Evolutionary conservation across 1,140 invertebrate species (phyloP).

Genomic region (Epicauta chinensis): DNA sequence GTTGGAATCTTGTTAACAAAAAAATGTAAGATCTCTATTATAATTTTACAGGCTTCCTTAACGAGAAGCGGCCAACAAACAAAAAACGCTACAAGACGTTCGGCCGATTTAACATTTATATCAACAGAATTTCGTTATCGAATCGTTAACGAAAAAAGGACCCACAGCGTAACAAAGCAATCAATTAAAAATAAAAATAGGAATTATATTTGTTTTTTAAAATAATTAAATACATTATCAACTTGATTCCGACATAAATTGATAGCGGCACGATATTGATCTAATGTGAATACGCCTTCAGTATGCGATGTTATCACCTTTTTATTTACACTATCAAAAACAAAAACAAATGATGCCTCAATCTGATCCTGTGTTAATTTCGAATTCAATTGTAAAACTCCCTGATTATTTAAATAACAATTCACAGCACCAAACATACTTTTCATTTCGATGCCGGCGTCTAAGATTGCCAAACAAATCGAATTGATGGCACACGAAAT

Average conservation of each 20-base stretch:
- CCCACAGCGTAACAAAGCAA: slow-evolving; percentile 20
- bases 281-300: slow-evolving; percentile 57
- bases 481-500: slow-evolving; percentile 77
- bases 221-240: slow-evolving; percentile 63
- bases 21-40: slow-evolving; percentile 33
- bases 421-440: slow-evolving; percentile 70
- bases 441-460: slow-evolving; percentile 73
- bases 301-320: slow-evolving; percentile 59
- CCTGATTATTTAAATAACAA: slow-evolving; percentile 60
- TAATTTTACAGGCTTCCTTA: slow-evolving; percentile 33
- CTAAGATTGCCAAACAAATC: slow-evolving; percentile 70
- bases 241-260: slow-evolving; percentile 57
- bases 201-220: slow-evolving; percentile 44
- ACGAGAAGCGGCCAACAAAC: slow-evolving; percentile 26
- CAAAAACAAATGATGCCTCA: slow-evolving; percentile 58
- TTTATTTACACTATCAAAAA: slow-evolving; percentile 62
- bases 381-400: slow-evolving; percentile 59
- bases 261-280: slow-evolving; percentile 57
- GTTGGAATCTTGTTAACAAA: slow-evolving; percentile 18
- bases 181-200: too few species aligned
- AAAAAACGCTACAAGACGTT: slow-evolving; percentile 21
- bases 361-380: slow-evolving; percentile 40
- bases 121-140: not conserved
- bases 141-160: slow-evolving; percentile 28
- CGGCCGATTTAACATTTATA: slow-evolving; percentile 23